Evolutionary conservation across 2,113 vertebrate species (phyloP), one percentile per base, ranked within the genome.

Genomic region (Daboia siamensis): DNA sequence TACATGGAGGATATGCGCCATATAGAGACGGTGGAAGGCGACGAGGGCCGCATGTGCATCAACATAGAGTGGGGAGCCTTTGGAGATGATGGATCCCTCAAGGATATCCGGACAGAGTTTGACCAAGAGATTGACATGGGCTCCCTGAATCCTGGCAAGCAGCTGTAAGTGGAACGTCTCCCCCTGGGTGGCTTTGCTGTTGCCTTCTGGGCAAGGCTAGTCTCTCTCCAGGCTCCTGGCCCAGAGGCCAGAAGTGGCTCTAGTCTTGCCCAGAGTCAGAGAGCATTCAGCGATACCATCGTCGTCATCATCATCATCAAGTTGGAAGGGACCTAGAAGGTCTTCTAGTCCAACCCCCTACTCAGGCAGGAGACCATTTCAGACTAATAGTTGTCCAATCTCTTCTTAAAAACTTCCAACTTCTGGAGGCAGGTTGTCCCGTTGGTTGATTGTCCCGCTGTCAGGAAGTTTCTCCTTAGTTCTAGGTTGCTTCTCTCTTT

Each of bases 1-100:
- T 99, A 99, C 97, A 99, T 99, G 99, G 99, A 99, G 96, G 99
- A 99, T 95, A 99, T 99, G 99, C 98, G 98, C 12, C 98, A 99
- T 96, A 97, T 99, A 0, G 98, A 99, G 93, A 91, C 97, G 90
- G 98, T 99, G 93, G 99, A 99, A 20, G 99, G 99, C 0, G 99
- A 99, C 0, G 99, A 99, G 91, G 99, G 99, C 0, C 97, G 98
- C 1, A 99, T 99, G 99, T 99, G 99, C 87, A 98, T 99, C 92
- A 99, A 99, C 95, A 99, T 98, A 95, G 99, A 99, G 96, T 99
- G 99, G 99, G 99, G 99, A 0, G 99, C 99, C 9, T 99, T 99
- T 0, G 99, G 99, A 0, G 99, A 99, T 0, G 98, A 99, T 0
- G 99, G 99, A 0, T 54, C 86, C 0, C 98, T 99, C 59, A 98